These are phyloP conservation scores for Copidosoma floridanum DNA, from an alignment of 1,140 invertebrate species.

Conservation along the genomic window DNA sequence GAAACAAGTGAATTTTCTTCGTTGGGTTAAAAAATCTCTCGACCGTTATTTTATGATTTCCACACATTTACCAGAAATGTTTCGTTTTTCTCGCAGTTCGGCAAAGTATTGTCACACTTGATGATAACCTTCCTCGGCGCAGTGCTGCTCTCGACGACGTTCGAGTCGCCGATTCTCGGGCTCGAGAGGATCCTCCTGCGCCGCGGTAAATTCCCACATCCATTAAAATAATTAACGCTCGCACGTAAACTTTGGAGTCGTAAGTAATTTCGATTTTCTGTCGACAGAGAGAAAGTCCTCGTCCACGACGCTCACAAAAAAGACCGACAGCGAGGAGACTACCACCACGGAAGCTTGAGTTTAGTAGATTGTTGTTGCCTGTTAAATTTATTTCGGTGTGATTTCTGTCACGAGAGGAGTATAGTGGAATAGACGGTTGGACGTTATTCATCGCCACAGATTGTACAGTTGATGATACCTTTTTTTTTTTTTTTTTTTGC, in stretches of 20 bases:
- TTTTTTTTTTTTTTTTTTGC: not conserved
- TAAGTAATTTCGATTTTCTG: not conserved
- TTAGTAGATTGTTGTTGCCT: constrained; percentile 23
- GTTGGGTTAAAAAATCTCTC: too few relatives aligned
- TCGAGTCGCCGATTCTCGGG: constrained; percentile 69
- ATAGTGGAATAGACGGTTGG: constrained; percentile 10
- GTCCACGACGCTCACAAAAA: constrained; percentile 12
- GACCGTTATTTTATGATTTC: too few relatives aligned
- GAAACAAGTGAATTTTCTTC: too few relatives aligned
- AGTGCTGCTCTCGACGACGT: constrained; percentile 63
- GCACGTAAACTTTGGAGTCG: not conserved
- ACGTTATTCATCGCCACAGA: not conserved
- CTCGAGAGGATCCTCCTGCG: constrained; percentile 65
- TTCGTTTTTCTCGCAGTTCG: constrained; percentile 52
- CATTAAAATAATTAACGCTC: not conserved
- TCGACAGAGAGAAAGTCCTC: constrained; percentile 10
- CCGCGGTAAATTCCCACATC: constrained; percentile 36
- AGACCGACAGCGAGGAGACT: constrained; percentile 33
- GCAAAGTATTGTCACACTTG: constrained; percentile 59
- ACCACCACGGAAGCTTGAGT: constrained; percentile 34
- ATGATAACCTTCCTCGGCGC: constrained; percentile 63
- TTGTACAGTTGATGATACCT: not conserved
- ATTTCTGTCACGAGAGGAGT: not conserved
- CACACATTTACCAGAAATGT: constrained; percentile 18
- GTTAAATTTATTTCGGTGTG: constrained; percentile 17